These are phyloP conservation scores for Zaprionus africanus DNA, from an alignment of 1,140 invertebrate species.

Conservation along the genomic window DNA sequence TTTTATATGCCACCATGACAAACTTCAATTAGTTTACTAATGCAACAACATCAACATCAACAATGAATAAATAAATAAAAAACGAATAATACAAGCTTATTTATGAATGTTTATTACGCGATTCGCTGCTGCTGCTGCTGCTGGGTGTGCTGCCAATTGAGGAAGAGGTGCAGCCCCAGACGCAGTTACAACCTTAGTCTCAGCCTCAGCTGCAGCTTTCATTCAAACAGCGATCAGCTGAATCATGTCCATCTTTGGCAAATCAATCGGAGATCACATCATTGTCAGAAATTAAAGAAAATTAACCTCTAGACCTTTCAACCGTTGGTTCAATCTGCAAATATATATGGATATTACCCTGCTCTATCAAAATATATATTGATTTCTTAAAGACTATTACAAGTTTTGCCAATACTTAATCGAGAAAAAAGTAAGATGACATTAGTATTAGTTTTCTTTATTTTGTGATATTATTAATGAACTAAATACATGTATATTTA, in stretches of 20 bases:
- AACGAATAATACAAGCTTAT: conserved; percentile 39
- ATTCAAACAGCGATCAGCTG: conserved; percentile 22
- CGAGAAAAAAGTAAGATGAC: too few species aligned
- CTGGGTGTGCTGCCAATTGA: conserved; percentile 67
- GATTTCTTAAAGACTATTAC: too few species aligned
- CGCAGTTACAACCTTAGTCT: not conserved
- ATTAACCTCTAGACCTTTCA: too few species aligned
- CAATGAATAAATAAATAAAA: conserved; percentile 34
- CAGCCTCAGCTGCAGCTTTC: conserved; percentile 33
- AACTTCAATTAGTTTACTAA: conserved; percentile 67
- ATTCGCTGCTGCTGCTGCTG: conserved; percentile 4
- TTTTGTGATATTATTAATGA: too few species aligned
- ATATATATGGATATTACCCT: too few species aligned
- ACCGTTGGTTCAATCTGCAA: too few species aligned
- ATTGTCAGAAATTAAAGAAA: too few species aligned
- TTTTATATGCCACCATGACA: conserved; percentile 35
- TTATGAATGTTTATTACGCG: conserved; percentile 57
- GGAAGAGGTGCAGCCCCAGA: conserved; percentile 66
- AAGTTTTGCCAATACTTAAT: too few species aligned
- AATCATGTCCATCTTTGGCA: conserved; percentile 65
- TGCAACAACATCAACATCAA: conserved; percentile 34
- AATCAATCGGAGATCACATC: not conserved
- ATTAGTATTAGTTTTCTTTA: not conserved
- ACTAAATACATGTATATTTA: too few species aligned
- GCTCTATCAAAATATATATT: too few species aligned